Percentiles rank a stretch among this genome's conserved stretches.
These are phyloP conservation scores for Lerema accius DNA, from an alignment of 1,140 invertebrate species.

Conservation along the genomic window DNA sequence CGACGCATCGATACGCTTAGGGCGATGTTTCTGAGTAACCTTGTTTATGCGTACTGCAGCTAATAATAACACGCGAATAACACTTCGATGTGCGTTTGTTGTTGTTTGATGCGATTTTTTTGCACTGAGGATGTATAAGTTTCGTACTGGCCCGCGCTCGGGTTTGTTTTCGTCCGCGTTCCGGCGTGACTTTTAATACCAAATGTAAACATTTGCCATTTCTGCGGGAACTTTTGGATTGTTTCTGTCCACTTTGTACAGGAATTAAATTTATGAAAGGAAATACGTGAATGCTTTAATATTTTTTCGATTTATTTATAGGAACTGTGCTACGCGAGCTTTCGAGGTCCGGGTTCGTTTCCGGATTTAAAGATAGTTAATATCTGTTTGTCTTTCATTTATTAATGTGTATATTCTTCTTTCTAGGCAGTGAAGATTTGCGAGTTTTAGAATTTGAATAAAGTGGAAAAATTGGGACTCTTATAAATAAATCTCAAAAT, in stretches of 20 bases:
- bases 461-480: too few species aligned
- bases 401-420: too few species aligned
- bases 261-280: too few species aligned
- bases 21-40: slow-evolving; percentile 66
- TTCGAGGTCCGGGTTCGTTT: too few species aligned
- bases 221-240: not conserved
- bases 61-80: slow-evolving; percentile 76
- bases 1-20: slow-evolving; percentile 74
- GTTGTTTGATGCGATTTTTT: slow-evolving; percentile 56
- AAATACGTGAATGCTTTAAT: not conserved
- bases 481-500: too few species aligned
- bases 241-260: not conserved
- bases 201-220: slow-evolving; percentile 15
- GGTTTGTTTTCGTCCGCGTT: slow-evolving; percentile 18
- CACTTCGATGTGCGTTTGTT: slow-evolving; percentile 61
- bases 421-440: too few species aligned
- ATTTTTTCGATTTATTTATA: not conserved
- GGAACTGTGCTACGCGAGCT: too few species aligned
- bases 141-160: slow-evolving; percentile 18
- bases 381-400: too few species aligned
- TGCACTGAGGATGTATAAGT: slow-evolving; percentile 51
- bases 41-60: slow-evolving; percentile 74
- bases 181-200: slow-evolving; percentile 30
- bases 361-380: too few species aligned
- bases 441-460: too few species aligned